A percentile compares a stretch with the other conserved stretches of the same genome.
phyloP scores from a whole-genome alignment of 2,113 vertebrate species.

The Nanorana parkeri region DNA sequence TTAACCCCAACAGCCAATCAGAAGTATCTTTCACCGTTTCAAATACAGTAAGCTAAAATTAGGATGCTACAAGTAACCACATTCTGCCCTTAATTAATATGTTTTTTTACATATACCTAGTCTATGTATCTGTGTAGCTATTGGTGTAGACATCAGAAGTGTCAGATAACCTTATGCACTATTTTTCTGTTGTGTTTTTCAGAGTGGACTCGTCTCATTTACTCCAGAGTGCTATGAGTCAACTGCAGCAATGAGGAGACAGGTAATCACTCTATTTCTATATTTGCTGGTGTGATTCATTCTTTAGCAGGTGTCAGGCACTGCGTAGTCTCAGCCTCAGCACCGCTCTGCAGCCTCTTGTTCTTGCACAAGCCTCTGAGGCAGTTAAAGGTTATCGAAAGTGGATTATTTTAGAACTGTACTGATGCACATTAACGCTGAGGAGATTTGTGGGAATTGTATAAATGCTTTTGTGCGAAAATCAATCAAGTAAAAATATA shows the following conservation, averaged over 20 bases:
- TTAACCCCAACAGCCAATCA: too few species aligned
- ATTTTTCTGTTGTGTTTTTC: slow-evolving; percentile 16
- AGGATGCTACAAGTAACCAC: not conserved
- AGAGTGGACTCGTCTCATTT: slow-evolving; percentile 43
- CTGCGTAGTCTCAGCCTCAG: not conserved
- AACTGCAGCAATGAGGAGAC: slow-evolving; percentile 27
- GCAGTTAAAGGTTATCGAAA: slow-evolving; percentile 43
- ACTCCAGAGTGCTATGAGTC: slow-evolving; percentile 44
- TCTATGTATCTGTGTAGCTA: too few species aligned
- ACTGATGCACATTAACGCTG: slow-evolving; percentile 3
- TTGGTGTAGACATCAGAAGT: not conserved
- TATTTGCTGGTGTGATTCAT: slow-evolving; percentile 29
- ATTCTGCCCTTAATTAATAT: too few species aligned
- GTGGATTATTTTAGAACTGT: slow-evolving; percentile 22
- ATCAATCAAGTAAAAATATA: slow-evolving; percentile 9
- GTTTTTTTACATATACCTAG: too few species aligned
- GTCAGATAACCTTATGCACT: not conserved
- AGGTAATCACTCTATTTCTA: slow-evolving; percentile 42
- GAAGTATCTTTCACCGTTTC: not conserved
- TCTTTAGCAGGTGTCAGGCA: slow-evolving; percentile 9
- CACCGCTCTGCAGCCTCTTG: not conserved
- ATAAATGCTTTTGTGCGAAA: slow-evolving; percentile 29
- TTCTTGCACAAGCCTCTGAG: slow-evolving; percentile 16
- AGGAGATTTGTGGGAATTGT: slow-evolving; percentile 18
- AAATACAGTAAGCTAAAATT: not conserved